A percentile compares a stretch with the other conserved stretches of the same genome.
phyloP scores from a whole-genome alignment of 2,888 invertebrate species.

The Drosophila barbarae region DNA sequence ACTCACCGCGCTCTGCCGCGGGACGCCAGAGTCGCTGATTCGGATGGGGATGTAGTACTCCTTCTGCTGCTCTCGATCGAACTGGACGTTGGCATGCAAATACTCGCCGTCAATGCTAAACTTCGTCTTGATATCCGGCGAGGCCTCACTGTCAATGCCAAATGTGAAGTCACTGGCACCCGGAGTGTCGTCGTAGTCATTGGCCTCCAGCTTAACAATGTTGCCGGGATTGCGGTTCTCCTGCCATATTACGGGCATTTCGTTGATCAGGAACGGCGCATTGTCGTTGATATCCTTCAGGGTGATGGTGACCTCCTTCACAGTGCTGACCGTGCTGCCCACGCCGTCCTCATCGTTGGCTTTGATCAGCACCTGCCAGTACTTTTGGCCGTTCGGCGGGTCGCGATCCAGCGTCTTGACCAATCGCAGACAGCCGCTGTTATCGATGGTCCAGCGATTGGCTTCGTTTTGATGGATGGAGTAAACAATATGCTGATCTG shows the following conservation, averaged over 20 bases:
- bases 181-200: slow-evolving; percentile 89
- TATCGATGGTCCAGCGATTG: slow-evolving; percentile 86
- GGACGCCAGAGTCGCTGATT: slow-evolving; percentile 91
- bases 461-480: slow-evolving; percentile 86
- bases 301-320: slow-evolving; percentile 85
- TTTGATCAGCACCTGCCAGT: slow-evolving; percentile 87
- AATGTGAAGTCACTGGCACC: slow-evolving; percentile 90
- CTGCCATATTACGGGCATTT: slow-evolving; percentile 90
- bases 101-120: slow-evolving; percentile 86
- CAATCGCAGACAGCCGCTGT: slow-evolving; percentile 85
- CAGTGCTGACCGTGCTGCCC: slow-evolving; percentile 81
- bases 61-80: slow-evolving; percentile 93
- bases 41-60: slow-evolving; percentile 93
- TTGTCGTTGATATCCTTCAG: slow-evolving; percentile 95
- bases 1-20: slow-evolving; percentile 88
- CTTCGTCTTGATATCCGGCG: slow-evolving; percentile 85
- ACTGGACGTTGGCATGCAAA: slow-evolving; percentile 86
- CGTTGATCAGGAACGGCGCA: slow-evolving; percentile 90
- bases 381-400: slow-evolving; percentile 90
- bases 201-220: slow-evolving; percentile 86
- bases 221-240: slow-evolving; percentile 88
- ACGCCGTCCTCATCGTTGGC: slow-evolving; percentile 89
- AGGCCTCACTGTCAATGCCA: slow-evolving; percentile 81
- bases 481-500: slow-evolving; percentile 89
- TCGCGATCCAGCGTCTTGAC: slow-evolving; percentile 91